Evolutionary conservation across 64 coral and sea anemone species (phyloP).

Genomic region (Hydrozoanthus tunicans): DNA sequence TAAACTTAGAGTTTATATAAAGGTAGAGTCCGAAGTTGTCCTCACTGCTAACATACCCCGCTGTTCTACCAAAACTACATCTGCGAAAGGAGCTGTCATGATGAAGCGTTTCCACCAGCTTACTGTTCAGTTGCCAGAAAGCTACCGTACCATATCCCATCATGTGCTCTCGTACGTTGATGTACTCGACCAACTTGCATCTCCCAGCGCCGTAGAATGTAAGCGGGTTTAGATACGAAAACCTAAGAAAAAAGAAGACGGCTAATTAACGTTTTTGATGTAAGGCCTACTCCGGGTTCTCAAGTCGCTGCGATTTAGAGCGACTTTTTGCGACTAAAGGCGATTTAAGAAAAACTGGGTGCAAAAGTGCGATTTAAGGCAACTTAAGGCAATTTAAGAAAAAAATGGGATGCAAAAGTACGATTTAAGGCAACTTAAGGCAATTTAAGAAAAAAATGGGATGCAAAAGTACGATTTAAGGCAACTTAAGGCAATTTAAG

Average conservation of each 20-base stretch:
- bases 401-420: no score
- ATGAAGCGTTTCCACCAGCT: neutral
- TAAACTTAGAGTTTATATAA: neutral
- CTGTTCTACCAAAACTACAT: neutral
- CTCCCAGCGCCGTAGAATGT: neutral
- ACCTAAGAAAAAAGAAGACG: neutral
- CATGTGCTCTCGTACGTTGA: neutral
- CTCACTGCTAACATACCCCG: neutral
- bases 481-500: no score
- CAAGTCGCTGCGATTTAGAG: no score
- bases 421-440: no score
- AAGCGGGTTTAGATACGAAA: neutral
- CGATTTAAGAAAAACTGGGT: no score
- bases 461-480: no score
- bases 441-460: no score
- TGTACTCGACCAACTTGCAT: neutral
- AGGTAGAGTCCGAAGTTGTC: constrained; percentile 10
- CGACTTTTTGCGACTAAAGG: no score
- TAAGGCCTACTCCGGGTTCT: no score
- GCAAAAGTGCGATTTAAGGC: no score
- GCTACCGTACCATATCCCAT: neutral
- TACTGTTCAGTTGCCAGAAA: neutral
- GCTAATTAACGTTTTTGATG: no score
- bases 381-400: no score
- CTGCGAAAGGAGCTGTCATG: neutral